Evolutionary conservation across 1,140 invertebrate species (phyloP).

Genomic region (Macrosteles quadrilineatus): DNA sequence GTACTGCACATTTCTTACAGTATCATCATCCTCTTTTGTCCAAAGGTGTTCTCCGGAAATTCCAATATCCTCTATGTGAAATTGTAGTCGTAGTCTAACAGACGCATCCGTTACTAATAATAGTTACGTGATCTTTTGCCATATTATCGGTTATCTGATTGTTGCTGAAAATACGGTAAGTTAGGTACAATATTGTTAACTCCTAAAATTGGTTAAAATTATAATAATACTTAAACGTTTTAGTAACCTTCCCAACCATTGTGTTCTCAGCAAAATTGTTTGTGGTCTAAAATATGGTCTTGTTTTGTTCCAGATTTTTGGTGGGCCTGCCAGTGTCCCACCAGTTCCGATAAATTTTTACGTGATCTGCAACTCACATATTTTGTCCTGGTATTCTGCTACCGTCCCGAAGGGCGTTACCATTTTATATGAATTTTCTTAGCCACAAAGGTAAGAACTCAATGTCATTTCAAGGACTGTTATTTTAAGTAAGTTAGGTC

Average conservation of each 20-base stretch:
- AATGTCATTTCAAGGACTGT: conserved; percentile 11
- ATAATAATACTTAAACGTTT: too few species aligned
- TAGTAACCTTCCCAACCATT: too few species aligned
- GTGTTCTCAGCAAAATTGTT: too few species aligned
- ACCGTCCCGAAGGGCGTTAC: conserved; percentile 43
- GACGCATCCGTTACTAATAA: conserved; percentile 13
- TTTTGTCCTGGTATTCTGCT: conserved; percentile 36
- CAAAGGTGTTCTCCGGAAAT: too few species aligned
- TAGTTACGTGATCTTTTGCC: conserved; percentile 20
- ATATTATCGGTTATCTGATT: conserved; percentile 1
- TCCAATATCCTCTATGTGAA: too few species aligned
- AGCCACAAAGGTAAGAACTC: conserved; percentile 39
- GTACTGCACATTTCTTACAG: too few species aligned
- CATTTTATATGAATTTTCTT: conserved; percentile 45
- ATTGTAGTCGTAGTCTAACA: not conserved
- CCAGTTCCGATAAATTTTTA: conserved; percentile 25
- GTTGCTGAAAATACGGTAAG: conserved; percentile 11
- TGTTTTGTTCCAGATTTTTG: conserved; percentile 13
- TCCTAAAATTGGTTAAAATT: too few species aligned
- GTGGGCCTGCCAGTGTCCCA: conserved; percentile 16
- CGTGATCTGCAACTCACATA: conserved; percentile 15
- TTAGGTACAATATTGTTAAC: not conserved
- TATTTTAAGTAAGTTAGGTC: too few species aligned
- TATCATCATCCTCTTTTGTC: too few species aligned
- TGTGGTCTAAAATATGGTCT: too few species aligned